phyloP scores from a whole-genome alignment of 1,140 invertebrate species.

The Drosophila lowei region DNA sequence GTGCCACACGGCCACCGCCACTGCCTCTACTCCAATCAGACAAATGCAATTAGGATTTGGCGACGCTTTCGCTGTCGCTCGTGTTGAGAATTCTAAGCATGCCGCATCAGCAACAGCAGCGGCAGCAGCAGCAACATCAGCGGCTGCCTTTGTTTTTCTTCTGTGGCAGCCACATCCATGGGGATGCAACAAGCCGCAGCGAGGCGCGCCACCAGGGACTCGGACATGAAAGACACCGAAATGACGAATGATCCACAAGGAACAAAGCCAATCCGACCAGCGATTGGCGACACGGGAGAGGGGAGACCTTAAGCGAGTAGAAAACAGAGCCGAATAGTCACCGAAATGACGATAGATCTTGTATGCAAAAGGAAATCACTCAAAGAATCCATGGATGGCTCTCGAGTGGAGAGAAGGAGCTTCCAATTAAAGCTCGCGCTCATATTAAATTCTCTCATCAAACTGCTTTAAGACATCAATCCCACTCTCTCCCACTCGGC shows the following conservation, averaged over 20 bases:
- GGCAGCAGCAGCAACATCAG: constrained; percentile 2
- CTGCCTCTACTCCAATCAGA: constrained; percentile 62
- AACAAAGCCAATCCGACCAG: background rate
- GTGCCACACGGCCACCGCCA: constrained; percentile 13
- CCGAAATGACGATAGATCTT: too few relatives aligned
- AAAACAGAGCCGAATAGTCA: too few relatives aligned
- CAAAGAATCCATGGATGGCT: too few relatives aligned
- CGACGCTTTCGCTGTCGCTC: constrained; percentile 41
- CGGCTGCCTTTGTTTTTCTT: constrained; percentile 27
- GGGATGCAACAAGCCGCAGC: constrained; percentile 36
- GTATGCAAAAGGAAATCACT: too few relatives aligned
- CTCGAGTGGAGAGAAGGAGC: background rate
- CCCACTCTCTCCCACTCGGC: too few relatives aligned
- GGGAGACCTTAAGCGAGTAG: background rate
- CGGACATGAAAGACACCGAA: constrained; percentile 54
- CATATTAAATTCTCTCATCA: background rate
- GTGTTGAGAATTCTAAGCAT: constrained; percentile 64
- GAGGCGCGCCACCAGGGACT: constrained; percentile 38
- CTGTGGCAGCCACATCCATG: constrained; percentile 1
- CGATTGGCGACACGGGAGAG: background rate
- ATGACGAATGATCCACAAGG: constrained; percentile 42
- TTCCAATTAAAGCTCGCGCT: constrained; percentile 11
- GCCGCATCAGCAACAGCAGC: constrained; percentile 26
- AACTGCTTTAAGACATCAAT: background rate
- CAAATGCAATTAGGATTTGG: constrained; percentile 79